Conservation (phyloP, 2,113 vertebrate genomes). For the Menidia beryllina region DNA sequence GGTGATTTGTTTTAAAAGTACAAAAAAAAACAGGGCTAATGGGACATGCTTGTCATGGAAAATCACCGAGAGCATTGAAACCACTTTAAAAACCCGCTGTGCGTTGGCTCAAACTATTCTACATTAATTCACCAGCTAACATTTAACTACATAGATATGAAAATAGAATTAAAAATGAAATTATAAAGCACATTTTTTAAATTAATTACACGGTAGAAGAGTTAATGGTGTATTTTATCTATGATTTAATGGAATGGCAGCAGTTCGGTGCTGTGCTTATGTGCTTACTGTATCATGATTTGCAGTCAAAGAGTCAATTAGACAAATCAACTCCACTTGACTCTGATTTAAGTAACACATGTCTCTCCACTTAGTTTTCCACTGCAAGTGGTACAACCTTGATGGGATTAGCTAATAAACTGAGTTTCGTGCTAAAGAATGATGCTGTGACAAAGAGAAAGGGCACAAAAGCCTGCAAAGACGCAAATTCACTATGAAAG, state of each 20-base stretch:
- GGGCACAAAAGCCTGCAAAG: not conserved
- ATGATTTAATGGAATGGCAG: not conserved
- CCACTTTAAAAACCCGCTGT: constrained; percentile 5
- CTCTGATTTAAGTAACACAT: not conserved
- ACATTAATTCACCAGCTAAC: not conserved
- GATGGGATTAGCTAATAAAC: not conserved
- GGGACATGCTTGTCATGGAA: constrained; percentile 13
- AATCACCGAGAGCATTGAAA: constrained; percentile 9
- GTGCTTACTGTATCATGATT: not conserved
- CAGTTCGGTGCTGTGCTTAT: not conserved
- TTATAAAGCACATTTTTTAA: not conserved
- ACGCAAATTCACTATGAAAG: not conserved
- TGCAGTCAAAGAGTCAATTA: not conserved
- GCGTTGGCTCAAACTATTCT: not conserved
- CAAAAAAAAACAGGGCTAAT: constrained; percentile 24
- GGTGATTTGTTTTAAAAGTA: constrained; percentile 29
- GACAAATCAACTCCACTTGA: not conserved
- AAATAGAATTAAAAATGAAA: not conserved
- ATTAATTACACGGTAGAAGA: not conserved
- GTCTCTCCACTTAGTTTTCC: not conserved
- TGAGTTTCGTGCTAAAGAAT: not conserved
- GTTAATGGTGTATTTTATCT: not conserved
- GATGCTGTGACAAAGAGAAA: not conserved
- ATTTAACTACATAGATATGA: not conserved
- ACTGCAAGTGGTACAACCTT: not conserved